These are phyloP conservation scores for Apostichopus californicus DNA, from an alignment of 35 echinoderm and acorn worm species.

Conservation along the genomic window DNA sequence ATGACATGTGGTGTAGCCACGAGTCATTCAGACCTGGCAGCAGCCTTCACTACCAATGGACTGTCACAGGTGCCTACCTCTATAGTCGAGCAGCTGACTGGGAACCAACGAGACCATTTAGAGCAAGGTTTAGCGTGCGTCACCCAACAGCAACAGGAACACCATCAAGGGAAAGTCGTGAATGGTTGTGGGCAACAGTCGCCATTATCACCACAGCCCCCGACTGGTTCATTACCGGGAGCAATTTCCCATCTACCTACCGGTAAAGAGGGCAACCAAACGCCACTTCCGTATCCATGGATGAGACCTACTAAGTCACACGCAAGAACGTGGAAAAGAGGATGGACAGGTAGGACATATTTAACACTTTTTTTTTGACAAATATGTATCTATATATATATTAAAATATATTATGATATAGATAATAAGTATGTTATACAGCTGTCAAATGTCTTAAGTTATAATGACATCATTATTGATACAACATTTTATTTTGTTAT, in stretches of 20 bases:
- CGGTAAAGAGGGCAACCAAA: background rate
- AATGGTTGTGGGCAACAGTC: slow-evolving; percentile 29
- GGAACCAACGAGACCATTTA: slow-evolving; percentile 26
- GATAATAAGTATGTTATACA: too few species aligned
- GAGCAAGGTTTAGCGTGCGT: slow-evolving; percentile 40
- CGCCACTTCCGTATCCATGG: slow-evolving; percentile 30
- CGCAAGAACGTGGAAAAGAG: slow-evolving; percentile 37
- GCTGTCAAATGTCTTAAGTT: too few species aligned
- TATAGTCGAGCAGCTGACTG: background rate
- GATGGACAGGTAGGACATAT: slow-evolving; percentile 30
- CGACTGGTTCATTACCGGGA: slow-evolving; percentile 3
- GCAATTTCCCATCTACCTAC: background rate
- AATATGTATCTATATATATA: too few species aligned
- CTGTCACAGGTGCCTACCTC: slow-evolving; percentile 2
- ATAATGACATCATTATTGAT: too few species aligned
- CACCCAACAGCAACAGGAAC: slow-evolving; percentile 21
- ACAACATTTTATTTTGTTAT: too few species aligned
- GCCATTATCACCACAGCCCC: slow-evolving; percentile 29
- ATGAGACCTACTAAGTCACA: slow-evolving; percentile 50
- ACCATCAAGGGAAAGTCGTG: slow-evolving; percentile 25
- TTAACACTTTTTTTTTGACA: too few species aligned
- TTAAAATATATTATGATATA: too few species aligned
- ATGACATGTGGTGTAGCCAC: background rate
- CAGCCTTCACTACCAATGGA: background rate
- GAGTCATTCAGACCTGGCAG: slow-evolving; percentile 3